Conservation (phyloP, 1,140 invertebrate genomes). For the Brachionus asplanchnoidis region DNA sequence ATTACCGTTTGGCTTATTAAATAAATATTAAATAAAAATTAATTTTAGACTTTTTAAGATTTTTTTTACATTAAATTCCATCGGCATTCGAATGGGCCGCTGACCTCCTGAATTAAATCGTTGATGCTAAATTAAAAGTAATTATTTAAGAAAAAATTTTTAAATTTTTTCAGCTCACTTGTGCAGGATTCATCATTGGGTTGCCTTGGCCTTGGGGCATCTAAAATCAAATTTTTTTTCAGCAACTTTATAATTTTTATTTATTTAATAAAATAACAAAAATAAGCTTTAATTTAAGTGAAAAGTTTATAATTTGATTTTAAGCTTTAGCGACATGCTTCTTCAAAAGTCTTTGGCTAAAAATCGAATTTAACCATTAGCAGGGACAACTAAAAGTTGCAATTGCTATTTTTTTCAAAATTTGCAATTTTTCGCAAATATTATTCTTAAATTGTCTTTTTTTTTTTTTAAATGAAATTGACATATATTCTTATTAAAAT, state of each 20-base stretch:
- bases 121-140: neutral
- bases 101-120: neutral
- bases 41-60: neutral
- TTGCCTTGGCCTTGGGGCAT: neutral
- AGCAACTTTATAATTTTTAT: neutral
- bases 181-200: conserved; percentile 20
- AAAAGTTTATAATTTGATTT: neutral
- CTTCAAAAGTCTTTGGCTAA: neutral
- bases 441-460: no score
- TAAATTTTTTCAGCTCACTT: neutral
- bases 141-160: neutral
- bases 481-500: no score
- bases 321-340: neutral
- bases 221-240: neutral
- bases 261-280: neutral
- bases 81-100: conserved; percentile 10
- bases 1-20: neutral
- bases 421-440: no score
- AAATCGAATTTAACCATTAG: neutral
- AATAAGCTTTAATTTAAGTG: neutral
- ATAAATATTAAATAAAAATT: neutral
- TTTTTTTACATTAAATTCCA: conserved; percentile 17
- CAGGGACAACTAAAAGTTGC: no score
- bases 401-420: no score
- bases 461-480: no score